phyloP scores from a whole-genome alignment of 1,140 invertebrate species.

The Drosophila melanica region DNA sequence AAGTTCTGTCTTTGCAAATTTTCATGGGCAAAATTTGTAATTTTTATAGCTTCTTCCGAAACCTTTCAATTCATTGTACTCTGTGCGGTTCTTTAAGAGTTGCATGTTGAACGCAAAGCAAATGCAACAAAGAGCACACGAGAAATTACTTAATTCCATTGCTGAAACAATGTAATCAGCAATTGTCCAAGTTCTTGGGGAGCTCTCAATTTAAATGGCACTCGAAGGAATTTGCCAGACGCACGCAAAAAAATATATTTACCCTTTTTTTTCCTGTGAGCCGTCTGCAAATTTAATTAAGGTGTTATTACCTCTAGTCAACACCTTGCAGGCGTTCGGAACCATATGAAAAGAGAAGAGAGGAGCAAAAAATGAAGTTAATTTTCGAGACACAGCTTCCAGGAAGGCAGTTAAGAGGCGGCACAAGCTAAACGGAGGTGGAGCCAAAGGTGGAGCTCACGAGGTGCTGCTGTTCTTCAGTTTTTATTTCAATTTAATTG shows the following conservation, averaged over 20 bases:
- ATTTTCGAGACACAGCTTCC: constrained; percentile 60
- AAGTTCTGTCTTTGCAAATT: too few species aligned
- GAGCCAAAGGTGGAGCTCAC: not conserved
- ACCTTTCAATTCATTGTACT: constrained; percentile 19
- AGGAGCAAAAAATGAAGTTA: constrained; percentile 63
- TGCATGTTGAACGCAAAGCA: constrained; percentile 65
- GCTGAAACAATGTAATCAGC: constrained; percentile 66
- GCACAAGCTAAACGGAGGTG: constrained; percentile 30
- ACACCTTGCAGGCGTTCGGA: constrained; percentile 71
- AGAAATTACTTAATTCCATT: constrained; percentile 71
- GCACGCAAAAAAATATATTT: constrained; percentile 58
- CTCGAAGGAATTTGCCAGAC: constrained; percentile 48
- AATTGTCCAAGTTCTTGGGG: constrained; percentile 56
- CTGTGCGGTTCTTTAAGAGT: constrained; percentile 8
- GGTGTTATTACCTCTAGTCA: constrained; percentile 73
- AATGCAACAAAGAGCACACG: constrained; percentile 19
- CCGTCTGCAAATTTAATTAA: constrained; percentile 77
- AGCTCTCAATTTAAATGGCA: constrained; percentile 40
- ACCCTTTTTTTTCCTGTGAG: not conserved
- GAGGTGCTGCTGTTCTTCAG: constrained; percentile 12
- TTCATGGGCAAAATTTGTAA: constrained; percentile 32
- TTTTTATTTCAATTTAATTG: constrained; percentile 59
- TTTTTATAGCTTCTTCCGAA: constrained; percentile 48
- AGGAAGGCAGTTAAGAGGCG: constrained; percentile 53
- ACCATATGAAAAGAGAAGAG: not conserved